A percentile compares a stretch with the other conserved stretches of the same genome.
phyloP scores from a whole-genome alignment of 2,888 invertebrate species.

The Bombyx huttoni region DNA sequence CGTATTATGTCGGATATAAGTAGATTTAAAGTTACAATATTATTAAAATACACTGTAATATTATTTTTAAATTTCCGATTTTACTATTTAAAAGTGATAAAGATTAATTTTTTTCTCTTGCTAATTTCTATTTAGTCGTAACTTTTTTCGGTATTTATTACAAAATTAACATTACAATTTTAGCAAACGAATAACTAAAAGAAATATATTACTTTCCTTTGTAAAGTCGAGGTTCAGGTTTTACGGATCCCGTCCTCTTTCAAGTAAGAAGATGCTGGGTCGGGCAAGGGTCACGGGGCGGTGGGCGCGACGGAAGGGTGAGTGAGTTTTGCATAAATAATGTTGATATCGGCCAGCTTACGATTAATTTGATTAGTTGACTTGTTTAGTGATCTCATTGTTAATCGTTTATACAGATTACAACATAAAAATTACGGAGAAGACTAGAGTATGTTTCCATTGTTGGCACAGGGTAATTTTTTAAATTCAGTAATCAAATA shows the following conservation, averaged over 20 bases:
- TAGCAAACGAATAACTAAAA: background rate
- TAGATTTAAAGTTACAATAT: too few species aligned
- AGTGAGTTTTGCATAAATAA: constrained; percentile 67
- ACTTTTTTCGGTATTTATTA: background rate
- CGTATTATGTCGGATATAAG: too few species aligned
- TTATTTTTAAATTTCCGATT: too few species aligned
- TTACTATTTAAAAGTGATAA: too few species aligned
- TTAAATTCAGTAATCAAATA: too few species aligned
- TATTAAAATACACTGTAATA: too few species aligned
- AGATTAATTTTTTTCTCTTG: too few species aligned
- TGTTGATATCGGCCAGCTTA: constrained; percentile 63
- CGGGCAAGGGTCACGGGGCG: constrained; percentile 14
- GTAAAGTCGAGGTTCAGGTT: background rate
- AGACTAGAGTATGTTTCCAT: too few species aligned
- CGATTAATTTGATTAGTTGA: constrained; percentile 67
- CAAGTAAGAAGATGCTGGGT: constrained; percentile 32
- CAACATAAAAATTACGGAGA: too few species aligned
- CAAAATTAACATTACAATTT: background rate
- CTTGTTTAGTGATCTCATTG: constrained; percentile 1
- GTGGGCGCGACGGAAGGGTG: constrained; percentile 22
- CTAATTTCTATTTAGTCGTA: too few species aligned
- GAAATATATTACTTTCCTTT: background rate
- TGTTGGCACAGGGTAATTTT: too few species aligned
- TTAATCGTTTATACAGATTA: background rate
- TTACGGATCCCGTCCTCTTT: constrained; percentile 34